Base-by-base conservation (phyloP, 2,888 invertebrate genomes). In the Hirtodrosophila trivittata region DNA sequence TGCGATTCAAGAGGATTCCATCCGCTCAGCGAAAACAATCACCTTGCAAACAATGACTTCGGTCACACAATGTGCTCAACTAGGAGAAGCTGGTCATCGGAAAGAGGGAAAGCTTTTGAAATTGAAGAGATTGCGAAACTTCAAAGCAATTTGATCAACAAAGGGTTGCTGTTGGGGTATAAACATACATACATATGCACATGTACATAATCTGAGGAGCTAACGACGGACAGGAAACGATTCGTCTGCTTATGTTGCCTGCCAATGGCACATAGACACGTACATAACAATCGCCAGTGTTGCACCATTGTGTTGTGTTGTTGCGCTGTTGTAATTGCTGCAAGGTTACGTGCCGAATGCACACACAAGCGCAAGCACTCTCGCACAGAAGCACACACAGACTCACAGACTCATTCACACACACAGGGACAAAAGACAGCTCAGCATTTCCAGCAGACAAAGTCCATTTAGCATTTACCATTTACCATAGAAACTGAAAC, bases 241-340 rank as follows among this genome's bases (percentile, higher is more conserved):
- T 32, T 21, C 2, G 16, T 41, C 32, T 47, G 18, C 3, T n/a
- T 35, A n/a, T 54, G 30, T 13, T n/a, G 43, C 6, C 14, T 25
- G 35, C 14, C 55, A 33, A 28, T 58, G 55, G 38, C 47, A 35
- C 43, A 59, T 41, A 35, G 51, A 66, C 69, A 71, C 55, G 66
- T 69, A 65, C 33, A 16, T 21, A 30, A 51, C 45, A 39, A 25
- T 43, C 38, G 42, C 50, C 56, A 46, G 41, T 70, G 54, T 70
- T 54, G 55, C 43, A 33, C 10, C 41, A 21, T 38, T 38, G 38
- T 35, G 35, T 35, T 13, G 35, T 35, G 35, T 35, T 35, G 35
- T 35, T 35, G 35, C 7, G 35, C 21, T 43, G 32, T 16, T n/a
- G 12, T 38, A 21, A 21, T 35, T 35, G 35, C 35, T 38, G 30